Conservation (phyloP, 64 coral and sea anemone species). For the Porites australiensis region DNA sequence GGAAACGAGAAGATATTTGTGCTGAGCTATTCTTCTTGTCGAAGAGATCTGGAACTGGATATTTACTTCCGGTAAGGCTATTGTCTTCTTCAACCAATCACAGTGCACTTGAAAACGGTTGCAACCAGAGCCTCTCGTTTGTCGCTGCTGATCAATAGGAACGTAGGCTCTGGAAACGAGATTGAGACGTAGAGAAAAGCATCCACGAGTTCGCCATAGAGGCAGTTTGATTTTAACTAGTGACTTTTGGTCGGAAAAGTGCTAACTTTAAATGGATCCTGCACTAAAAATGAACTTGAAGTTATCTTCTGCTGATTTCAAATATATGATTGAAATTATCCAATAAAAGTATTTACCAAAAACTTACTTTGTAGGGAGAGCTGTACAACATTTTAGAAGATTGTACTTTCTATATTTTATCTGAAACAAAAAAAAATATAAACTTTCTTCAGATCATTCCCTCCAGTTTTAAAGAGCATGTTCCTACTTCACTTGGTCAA, state of each 20-base stretch:
- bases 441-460: slow-evolving; percentile 74
- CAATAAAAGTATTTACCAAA: slow-evolving; percentile 81
- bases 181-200: slow-evolving; percentile 25
- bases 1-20: slow-evolving; percentile 28
- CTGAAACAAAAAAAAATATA: slow-evolving; percentile 82
- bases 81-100: slow-evolving; percentile 33
- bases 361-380: slow-evolving; percentile 63
- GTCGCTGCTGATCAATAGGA: slow-evolving; percentile 32
- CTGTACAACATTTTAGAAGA: slow-evolving; percentile 38
- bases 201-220: slow-evolving; percentile 32
- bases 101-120: slow-evolving; percentile 1
- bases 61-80: slow-evolving; percentile 37
- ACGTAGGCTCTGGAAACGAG: slow-evolving; percentile 20
- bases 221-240: slow-evolving; percentile 31
- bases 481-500: slow-evolving; percentile 75
- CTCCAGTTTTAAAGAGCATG: slow-evolving; percentile 85
- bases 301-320: slow-evolving; percentile 29
- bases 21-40: slow-evolving; percentile 27
- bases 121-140: slow-evolving; percentile 4
- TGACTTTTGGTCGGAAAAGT: slow-evolving; percentile 36
- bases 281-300: slow-evolving; percentile 31
- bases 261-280: slow-evolving; percentile 29
- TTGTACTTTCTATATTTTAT: slow-evolving; percentile 36
- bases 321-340: slow-evolving; percentile 56
- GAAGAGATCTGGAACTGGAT: slow-evolving; percentile 30